A percentile compares a stretch with the other conserved stretches of the same genome.
phyloP scores from a whole-genome alignment of 2,113 vertebrate species.

The Tragelaphus imberbis region DNA sequence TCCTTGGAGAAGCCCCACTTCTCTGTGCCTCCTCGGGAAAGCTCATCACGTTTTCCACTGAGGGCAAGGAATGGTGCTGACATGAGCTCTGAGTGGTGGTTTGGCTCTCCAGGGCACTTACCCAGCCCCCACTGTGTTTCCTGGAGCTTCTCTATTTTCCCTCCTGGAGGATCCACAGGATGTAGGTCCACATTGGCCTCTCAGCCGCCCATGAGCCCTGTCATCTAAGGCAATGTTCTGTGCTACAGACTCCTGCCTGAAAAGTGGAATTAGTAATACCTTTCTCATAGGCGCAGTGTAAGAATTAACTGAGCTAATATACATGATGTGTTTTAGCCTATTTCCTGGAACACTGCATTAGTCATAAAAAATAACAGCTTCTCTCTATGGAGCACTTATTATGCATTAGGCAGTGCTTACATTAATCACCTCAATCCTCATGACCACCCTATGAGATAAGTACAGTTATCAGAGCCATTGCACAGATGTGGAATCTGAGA shows the following conservation, averaged over 20 bases:
- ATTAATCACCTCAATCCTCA: neutral
- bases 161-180: neutral
- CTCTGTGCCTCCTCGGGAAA: neutral
- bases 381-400: neutral
- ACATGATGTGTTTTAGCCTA: neutral
- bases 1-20: neutral
- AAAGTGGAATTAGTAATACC: neutral
- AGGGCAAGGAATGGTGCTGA: neutral
- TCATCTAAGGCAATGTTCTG: neutral
- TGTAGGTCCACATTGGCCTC: neutral
- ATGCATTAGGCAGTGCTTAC: neutral
- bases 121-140: neutral
- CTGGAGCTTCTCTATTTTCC: neutral
- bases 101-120: neutral
- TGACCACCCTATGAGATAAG: neutral
- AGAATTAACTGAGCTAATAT: constrained; percentile 2
- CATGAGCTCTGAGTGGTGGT: neutral
- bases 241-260: neutral
- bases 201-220: neutral
- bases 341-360: neutral
- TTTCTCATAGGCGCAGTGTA: neutral
- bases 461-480: neutral
- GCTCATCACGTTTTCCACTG: neutral
- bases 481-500: neutral
- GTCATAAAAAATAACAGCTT: neutral